Base-by-base conservation (phyloP, 2,888 invertebrate species). In the Exocentrus adspersus region DNA sequence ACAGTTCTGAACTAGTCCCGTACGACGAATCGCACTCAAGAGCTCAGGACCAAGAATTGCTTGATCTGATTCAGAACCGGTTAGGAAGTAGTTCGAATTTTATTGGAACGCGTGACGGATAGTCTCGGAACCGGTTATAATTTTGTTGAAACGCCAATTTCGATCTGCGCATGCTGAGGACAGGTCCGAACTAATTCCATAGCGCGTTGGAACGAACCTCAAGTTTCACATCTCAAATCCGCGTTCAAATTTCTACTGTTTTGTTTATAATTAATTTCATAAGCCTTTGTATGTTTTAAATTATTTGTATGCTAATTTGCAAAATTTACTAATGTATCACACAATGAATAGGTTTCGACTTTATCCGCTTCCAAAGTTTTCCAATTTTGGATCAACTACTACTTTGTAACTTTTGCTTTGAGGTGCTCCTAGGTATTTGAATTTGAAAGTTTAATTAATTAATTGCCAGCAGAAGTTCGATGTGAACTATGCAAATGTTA, bases 391-490 rank as follows among this genome's bases (percentile, higher is more conserved):
- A 14, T 37, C 14, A 37, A 37, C 10, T 37, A 37, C n/a, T n/a
- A n/a, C n/a, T n/a, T n/a, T n/a, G n/a, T n/a, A n/a, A n/a, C n/a
- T 14, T 37, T 37, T 37, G 37, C 37, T 37, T 37, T 37, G 37
- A 37, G 37, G 37, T 37, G 37, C 37, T 37, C 12, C n/a, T 14
- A 37, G 12, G 6, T 12, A 37, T 14, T 14, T 37, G n/a, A n/a
- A 37, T 37, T 12, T n/a, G 37, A 37, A n/a, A 37, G 37, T 37
- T 37, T 37, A 37, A 37, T 37, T 37, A 37, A 37, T 37, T 37
- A 37, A 37, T 37, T 37, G 14, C n/a, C 37, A 37, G n/a, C 14
- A 37, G 12, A 37, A 37, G 37, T 37, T n/a, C 14, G 37, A 14
- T n/a, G 14, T 14, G 37, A 37, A 37, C 14, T 37, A 37, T 37